These are phyloP conservation scores for Eurytoma californica DNA, from an alignment of 2,888 invertebrate species.

Conservation along the genomic window DNA sequence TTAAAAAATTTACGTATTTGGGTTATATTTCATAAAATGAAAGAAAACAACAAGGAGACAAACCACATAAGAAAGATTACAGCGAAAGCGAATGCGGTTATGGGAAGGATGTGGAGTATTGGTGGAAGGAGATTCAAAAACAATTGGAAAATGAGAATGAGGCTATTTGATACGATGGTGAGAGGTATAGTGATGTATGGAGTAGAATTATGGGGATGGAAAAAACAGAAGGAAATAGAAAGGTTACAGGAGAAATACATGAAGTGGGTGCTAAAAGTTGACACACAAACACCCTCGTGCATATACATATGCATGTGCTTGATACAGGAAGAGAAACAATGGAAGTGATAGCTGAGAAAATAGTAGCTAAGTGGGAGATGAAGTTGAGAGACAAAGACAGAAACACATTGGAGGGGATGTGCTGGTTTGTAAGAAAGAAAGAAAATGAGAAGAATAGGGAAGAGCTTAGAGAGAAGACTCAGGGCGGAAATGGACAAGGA, in stretches of 20 bases:
- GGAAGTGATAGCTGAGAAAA: conserved; percentile 29
- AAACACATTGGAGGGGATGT: background rate
- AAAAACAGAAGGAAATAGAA: no score
- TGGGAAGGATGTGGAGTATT: conserved; percentile 33
- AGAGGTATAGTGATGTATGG: no score
- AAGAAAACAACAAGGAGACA: conserved; percentile 18
- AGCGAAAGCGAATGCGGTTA: conserved; percentile 30
- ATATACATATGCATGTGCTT: conserved; percentile 24
- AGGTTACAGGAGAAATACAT: conserved; percentile 34
- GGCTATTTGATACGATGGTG: no score
- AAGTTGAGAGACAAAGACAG: conserved; percentile 29
- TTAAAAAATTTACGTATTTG: conserved; percentile 42
- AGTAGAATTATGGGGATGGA: no score
- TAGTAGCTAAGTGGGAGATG: conserved; percentile 35
- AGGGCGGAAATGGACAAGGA: background rate
- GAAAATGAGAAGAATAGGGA: background rate
- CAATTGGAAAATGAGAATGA: conserved; percentile 20
- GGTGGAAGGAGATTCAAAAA: conserved; percentile 41
- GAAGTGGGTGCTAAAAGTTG: conserved; percentile 32
- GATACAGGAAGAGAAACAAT: conserved; percentile 38
- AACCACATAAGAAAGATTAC: conserved; percentile 26
- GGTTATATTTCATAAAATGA: conserved; percentile 29
- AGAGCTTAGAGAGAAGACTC: background rate
- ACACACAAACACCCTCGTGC: conserved; percentile 36
- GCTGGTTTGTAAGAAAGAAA: background rate